These are phyloP conservation scores for Mus musculus DNA, from an alignment of 2,113 vertebrate genomes.

Conservation along the genomic window GRCm39 chr3:131626001-131626500, in stretches of 20 bases:
- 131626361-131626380: no score
- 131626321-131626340: neutral
- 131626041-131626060: neutral
- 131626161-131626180: neutral
- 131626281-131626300: neutral
- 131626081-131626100: neutral
- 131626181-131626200: neutral
- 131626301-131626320: neutral
- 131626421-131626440: no score
- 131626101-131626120: neutral
- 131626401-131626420: neutral
- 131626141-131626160: neutral
- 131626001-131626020: neutral
- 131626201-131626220: neutral
- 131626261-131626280: neutral
- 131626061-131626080: neutral
- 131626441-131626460: neutral
- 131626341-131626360: neutral
- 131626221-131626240: neutral
- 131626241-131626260: neutral
- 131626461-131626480: neutral
- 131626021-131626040: neutral
- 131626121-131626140: constrained; percentile 1
- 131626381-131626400: no score
- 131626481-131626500: neutral